These are phyloP conservation scores for Drosophila tsacasi DNA, from an alignment of 1,140 invertebrate genomes.

Conservation along the genomic window DNA sequence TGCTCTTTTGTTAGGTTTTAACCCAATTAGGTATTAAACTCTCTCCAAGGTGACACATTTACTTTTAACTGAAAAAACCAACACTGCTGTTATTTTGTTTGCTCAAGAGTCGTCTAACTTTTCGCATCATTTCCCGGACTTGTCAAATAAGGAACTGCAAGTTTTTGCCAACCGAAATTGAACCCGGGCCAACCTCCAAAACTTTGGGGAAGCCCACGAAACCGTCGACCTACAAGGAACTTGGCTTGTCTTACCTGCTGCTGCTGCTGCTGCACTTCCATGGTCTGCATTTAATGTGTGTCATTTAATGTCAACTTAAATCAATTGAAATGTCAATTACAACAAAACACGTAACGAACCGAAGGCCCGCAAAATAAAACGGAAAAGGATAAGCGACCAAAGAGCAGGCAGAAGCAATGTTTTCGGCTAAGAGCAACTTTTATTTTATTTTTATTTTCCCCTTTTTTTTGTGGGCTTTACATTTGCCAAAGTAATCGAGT, in stretches of 20 bases:
- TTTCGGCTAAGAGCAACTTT: slow-evolving; percentile 18
- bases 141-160: slow-evolving; percentile 10
- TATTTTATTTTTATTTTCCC: slow-evolving; percentile 9
- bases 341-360: slow-evolving; percentile 64
- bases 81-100: background rate
- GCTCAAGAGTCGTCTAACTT: slow-evolving; percentile 5
- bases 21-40: background rate
- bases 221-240: slow-evolving; percentile 37
- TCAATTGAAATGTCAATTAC: slow-evolving; percentile 79
- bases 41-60: background rate
- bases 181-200: slow-evolving; percentile 10
- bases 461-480: slow-evolving; percentile 17
- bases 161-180: slow-evolving; percentile 7
- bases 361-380: slow-evolving; percentile 27
- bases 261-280: slow-evolving; percentile 9
- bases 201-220: slow-evolving; percentile 21
- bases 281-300: slow-evolving; percentile 53
- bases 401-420: slow-evolving; percentile 23
- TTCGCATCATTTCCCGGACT: slow-evolving; percentile 17
- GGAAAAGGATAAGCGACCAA: slow-evolving; percentile 17
- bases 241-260: slow-evolving; percentile 19
- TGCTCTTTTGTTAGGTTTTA: too few species aligned
- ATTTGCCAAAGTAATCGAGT: slow-evolving; percentile 67
- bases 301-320: slow-evolving; percentile 76
- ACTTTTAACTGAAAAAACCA: background rate